Percentiles rank a stretch among this genome's conserved stretches.
These are phyloP conservation scores for Philonicus albiceps DNA, from an alignment of 2,888 invertebrate genomes.

Conservation along the genomic window DNA sequence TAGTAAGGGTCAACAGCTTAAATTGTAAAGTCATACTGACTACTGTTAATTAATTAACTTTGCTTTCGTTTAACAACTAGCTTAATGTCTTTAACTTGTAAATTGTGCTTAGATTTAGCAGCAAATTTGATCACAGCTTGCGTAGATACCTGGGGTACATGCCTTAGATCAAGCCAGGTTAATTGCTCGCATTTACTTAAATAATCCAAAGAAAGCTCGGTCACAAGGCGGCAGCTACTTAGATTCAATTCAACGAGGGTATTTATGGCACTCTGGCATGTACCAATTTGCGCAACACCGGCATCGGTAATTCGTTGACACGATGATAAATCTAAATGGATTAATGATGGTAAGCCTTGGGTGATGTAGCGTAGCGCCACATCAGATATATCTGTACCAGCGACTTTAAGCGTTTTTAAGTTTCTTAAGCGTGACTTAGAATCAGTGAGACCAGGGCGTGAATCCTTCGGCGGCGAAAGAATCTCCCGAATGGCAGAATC, in stretches of 20 bases:
- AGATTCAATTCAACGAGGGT: conserved; percentile 79
- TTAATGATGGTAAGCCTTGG: conserved; percentile 78
- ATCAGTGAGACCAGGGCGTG: conserved; percentile 78
- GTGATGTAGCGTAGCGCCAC: conserved; percentile 74
- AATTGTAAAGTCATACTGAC: background rate
- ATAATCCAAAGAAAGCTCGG: conserved; percentile 84
- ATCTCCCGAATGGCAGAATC: conserved; percentile 86
- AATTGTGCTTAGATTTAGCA: conserved; percentile 79
- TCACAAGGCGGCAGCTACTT: conserved; percentile 82
- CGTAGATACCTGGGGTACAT: conserved; percentile 80
- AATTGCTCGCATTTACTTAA: conserved; percentile 78
- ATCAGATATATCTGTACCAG: conserved; percentile 90
- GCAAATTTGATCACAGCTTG: conserved; percentile 86
- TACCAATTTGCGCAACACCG: conserved; percentile 85
- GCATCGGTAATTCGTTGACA: conserved; percentile 90
- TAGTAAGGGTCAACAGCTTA: background rate
- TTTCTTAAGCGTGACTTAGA: conserved; percentile 80
- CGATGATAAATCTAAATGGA: conserved; percentile 81
- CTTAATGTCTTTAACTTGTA: conserved; percentile 82
- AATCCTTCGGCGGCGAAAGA: conserved; percentile 85
- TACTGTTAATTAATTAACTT: conserved; percentile 9
- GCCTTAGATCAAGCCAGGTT: conserved; percentile 77
- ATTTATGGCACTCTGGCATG: conserved; percentile 72
- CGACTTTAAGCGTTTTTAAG: conserved; percentile 76
- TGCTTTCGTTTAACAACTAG: conserved; percentile 70